Base-by-base conservation (phyloP, 2,797 vertebrate genomes). In the Acipenser ruthenus region DNA sequence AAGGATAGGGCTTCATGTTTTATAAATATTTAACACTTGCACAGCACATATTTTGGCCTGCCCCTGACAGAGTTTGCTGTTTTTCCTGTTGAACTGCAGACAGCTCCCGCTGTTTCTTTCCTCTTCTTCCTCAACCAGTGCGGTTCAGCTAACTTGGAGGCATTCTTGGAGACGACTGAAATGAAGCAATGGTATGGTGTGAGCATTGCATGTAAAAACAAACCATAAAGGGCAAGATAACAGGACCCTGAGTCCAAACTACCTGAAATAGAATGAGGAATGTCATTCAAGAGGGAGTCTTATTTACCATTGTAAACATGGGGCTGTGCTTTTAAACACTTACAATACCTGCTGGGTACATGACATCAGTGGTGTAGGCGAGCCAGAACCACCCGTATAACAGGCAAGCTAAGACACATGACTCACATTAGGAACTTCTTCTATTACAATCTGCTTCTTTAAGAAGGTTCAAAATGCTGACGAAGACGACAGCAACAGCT, bases 1-100 rank as follows among this genome's bases (percentile, higher is more conserved):
- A 79, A 85, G 80, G 77, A 75, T 83, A 76, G 75, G 80, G 67
- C 75, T 77, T 78, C 75, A 18, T 74, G 66, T 81, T 84, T 81
- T 70, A 78, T 78, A 87, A 83, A 79, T 75, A 82, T 84, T 81
- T 76, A 74, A 74, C 79, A 72, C 72, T 74, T 72, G 76, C 78
- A 74, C 76, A 82, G 82, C 70, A 70, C 71, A 77, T 83, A 80
- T 64, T 84, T 81, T 79, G 73, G 71, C 70, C 72, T 76, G 77
- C 74, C 71, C 80, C 82, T 80, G 65, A 70, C 69, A 61, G 73
- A 71, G 73, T 60, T 75, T 66, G 77, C 68, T 84, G 71, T 80
- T 83, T 75, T 80, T 68, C 69, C 76, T 82, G 66, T 74, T 81
- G 76, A 64, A 72, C 72, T 70, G 71, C 73, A 86, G 75, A 84